A percentile compares a stretch with the other conserved stretches of the same genome.
These are phyloP conservation scores for Myanophis thanlyinensis DNA, from an alignment of 2,113 vertebrate genomes.

Conservation along the genomic window DNA sequence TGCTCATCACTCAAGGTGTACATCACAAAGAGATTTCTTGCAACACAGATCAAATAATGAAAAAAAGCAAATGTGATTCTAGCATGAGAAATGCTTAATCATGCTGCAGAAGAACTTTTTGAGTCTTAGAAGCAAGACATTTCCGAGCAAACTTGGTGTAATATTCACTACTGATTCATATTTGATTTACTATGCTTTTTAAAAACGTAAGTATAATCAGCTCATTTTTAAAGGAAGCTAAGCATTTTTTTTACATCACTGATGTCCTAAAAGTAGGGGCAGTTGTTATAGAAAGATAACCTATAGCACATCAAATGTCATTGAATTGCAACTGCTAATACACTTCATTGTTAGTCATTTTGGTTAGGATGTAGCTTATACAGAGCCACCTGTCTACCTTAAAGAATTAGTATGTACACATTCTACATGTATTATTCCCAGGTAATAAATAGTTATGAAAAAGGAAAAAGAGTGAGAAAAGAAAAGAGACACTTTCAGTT, in stretches of 20 bases:
- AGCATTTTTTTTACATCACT: not conserved
- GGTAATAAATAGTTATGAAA: not conserved
- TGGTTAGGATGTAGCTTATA: not conserved
- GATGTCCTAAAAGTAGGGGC: not conserved
- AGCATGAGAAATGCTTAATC: not conserved
- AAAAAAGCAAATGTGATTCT: not conserved
- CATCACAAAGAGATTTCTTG: not conserved
- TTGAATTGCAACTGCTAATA: not conserved
- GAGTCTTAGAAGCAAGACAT: not conserved
- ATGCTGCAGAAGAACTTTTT: not conserved
- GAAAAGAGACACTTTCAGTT: not conserved
- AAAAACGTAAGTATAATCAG: not conserved
- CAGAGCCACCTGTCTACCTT: not conserved
- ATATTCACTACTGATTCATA: not conserved
- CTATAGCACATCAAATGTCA: not conserved
- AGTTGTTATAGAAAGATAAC: not conserved
- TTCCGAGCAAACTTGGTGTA: not conserved
- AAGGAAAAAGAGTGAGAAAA: not conserved
- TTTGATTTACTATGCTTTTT: not conserved
- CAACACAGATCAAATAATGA: not conserved
- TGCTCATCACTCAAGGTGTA: not conserved
- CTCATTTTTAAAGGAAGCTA: not conserved
- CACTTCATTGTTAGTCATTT: not conserved
- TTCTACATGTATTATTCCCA: not conserved
- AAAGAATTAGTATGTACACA: not conserved